These are phyloP conservation scores for Sebastes flavidus DNA, from an alignment of 2,797 vertebrate genomes.

Conservation along the genomic window DNA sequence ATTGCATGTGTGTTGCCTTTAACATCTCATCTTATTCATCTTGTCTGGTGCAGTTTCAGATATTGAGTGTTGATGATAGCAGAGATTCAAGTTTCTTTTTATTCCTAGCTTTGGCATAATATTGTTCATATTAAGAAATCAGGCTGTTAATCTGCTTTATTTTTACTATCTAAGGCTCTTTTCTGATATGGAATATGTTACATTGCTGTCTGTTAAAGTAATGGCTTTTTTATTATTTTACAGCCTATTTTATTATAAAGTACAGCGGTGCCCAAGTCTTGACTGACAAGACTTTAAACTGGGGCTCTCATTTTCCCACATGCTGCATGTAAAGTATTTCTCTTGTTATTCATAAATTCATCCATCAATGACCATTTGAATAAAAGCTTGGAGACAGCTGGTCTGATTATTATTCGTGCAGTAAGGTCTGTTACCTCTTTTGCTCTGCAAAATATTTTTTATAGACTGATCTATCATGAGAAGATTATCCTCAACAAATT, in stretches of 20 bases:
- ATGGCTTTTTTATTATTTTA: neutral
- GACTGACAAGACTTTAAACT: neutral
- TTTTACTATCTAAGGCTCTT: neutral
- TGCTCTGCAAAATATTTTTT: neutral
- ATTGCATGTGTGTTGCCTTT: slow-evolving; percentile 40
- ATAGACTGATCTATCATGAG: neutral
- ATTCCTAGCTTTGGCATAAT: neutral
- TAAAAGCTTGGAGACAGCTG: neutral
- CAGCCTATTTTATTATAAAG: neutral
- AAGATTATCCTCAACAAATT: neutral
- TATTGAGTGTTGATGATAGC: slow-evolving; percentile 29
- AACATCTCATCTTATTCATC: slow-evolving; percentile 36
- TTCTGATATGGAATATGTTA: neutral
- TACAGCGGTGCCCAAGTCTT: neutral
- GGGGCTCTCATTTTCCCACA: neutral
- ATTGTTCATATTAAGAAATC: slow-evolving; percentile 6
- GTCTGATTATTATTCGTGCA: neutral
- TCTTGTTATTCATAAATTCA: neutral
- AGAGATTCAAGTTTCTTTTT: neutral
- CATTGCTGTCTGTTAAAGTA: neutral
- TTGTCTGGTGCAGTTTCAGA: slow-evolving; percentile 33
- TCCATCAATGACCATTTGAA: neutral
- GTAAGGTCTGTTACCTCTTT: neutral
- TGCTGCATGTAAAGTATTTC: neutral
- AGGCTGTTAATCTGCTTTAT: neutral